Percentiles rank a stretch among this genome's conserved stretches.
Evolutionary conservation across 2,888 invertebrate genomes (phyloP).

Genomic region (Thereva unica): DNA sequence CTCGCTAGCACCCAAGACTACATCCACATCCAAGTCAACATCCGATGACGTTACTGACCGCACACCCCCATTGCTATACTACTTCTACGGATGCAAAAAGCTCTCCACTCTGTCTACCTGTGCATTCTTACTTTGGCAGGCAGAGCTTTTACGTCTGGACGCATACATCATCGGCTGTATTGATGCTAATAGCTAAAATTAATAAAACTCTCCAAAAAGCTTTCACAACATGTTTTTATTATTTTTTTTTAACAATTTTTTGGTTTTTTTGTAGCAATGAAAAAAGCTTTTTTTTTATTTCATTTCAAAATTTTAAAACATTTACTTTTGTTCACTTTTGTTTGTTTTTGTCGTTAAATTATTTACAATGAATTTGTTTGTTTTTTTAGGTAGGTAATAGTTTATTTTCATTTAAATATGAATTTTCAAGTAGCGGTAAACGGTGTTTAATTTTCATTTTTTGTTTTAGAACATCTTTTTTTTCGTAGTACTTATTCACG

Average conservation of each 20-base stretch:
- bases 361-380: slow-evolving; percentile 25
- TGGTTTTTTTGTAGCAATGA: slow-evolving; percentile 37
- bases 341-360: background rate
- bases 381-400: slow-evolving; percentile 11
- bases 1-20: no score
- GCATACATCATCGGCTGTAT: no score
- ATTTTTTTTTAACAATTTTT: slow-evolving; percentile 27
- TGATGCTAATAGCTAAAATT: no score
- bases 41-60: no score
- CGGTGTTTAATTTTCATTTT: slow-evolving; percentile 12
- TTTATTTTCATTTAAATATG: background rate
- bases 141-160: no score
- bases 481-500: slow-evolving; percentile 5
- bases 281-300: slow-evolving; percentile 39
- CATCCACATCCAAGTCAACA: no score
- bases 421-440: slow-evolving; percentile 1
- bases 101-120: no score
- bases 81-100: no score
- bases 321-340: slow-evolving; percentile 22
- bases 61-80: no score
- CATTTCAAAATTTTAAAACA: slow-evolving; percentile 30
- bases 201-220: slow-evolving; percentile 36
- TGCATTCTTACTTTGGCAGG: no score
- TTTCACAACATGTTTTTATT: slow-evolving; percentile 40
- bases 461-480: slow-evolving; percentile 9